phyloP scores from a whole-genome alignment of 2,113 vertebrate species.

The Felis chaus region DNA sequence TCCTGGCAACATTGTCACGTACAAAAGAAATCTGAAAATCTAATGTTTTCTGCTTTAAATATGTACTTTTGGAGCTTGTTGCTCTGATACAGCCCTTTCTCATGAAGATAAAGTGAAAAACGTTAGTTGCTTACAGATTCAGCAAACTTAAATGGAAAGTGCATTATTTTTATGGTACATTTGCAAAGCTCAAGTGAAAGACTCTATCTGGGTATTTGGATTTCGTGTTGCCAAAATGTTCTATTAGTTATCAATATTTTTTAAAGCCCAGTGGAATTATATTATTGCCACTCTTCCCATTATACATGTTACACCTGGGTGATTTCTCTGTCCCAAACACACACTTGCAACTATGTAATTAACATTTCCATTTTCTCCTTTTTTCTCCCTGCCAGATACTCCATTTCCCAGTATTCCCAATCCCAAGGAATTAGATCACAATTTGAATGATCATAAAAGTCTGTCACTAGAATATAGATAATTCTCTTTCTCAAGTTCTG shows the following conservation, averaged over 20 bases:
- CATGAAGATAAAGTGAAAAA: not conserved
- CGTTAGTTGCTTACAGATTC: not conserved
- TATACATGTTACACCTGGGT: not conserved
- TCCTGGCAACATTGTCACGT: not conserved
- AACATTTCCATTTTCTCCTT: not conserved
- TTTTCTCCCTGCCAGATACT: not conserved
- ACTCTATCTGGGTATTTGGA: not conserved
- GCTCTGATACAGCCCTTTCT: not conserved
- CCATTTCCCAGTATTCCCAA: not conserved
- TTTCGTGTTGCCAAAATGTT: not conserved
- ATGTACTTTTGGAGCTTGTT: not conserved
- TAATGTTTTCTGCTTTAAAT: not conserved
- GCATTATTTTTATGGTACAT: not conserved
- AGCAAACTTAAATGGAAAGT: not conserved
- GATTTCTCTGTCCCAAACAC: not conserved
- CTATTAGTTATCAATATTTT: not conserved
- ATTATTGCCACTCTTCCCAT: not conserved
- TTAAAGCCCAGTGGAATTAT: not conserved
- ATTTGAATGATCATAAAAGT: not conserved
- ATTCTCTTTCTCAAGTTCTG: not conserved
- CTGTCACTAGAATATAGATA: not conserved
- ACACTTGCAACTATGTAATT: not conserved
- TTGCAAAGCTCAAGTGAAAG: not conserved
- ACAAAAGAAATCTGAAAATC: not conserved
- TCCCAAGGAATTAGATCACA: not conserved